Evolutionary conservation across 2,888 invertebrate species (phyloP).

Genomic region (Emmelina monodactyla): DNA sequence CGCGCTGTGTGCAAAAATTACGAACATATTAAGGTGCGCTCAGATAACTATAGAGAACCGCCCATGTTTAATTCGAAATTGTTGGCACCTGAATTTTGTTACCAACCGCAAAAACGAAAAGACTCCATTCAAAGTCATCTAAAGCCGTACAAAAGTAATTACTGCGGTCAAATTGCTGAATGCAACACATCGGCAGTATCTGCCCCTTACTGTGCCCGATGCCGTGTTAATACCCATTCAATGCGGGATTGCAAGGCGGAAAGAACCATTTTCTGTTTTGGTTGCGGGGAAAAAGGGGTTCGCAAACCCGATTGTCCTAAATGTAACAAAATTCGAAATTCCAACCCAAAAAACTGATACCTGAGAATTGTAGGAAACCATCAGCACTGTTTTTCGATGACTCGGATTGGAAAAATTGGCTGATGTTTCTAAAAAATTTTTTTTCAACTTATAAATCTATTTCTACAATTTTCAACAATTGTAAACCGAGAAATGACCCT

Average conservation of each 20-base stretch:
- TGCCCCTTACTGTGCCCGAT: conserved; percentile 11
- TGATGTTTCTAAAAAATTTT: conserved; percentile 8
- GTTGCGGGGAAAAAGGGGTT: conserved; percentile 14
- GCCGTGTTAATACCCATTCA: conserved; percentile 9
- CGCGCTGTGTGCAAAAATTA: conserved; percentile 12
- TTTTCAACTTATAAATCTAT: conserved; percentile 9
- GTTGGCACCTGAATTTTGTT: conserved; percentile 14
- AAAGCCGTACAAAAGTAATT: conserved; percentile 1
- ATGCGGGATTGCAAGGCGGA: conserved; percentile 7
- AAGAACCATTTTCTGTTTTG: conserved; percentile 14
- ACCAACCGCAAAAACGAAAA: conserved; percentile 5
- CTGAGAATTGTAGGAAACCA: conserved; percentile 5
- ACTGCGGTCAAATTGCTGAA: background rate
- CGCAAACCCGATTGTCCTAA: conserved; percentile 10
- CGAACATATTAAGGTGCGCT: conserved; percentile 11
- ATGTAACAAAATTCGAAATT: too few relatives aligned
- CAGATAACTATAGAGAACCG: conserved; percentile 14
- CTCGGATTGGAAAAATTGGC: conserved; percentile 12
- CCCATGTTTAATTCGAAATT: conserved; percentile 6
- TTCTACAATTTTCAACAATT: conserved; percentile 12
- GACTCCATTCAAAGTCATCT: too few relatives aligned
- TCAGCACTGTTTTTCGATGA: conserved; percentile 3
- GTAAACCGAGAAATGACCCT: conserved; percentile 7
- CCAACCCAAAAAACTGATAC: conserved; percentile 15
- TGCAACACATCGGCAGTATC: background rate